Conservation (phyloP, 2,888 invertebrate genomes). For the Tenthredo notha region DNA sequence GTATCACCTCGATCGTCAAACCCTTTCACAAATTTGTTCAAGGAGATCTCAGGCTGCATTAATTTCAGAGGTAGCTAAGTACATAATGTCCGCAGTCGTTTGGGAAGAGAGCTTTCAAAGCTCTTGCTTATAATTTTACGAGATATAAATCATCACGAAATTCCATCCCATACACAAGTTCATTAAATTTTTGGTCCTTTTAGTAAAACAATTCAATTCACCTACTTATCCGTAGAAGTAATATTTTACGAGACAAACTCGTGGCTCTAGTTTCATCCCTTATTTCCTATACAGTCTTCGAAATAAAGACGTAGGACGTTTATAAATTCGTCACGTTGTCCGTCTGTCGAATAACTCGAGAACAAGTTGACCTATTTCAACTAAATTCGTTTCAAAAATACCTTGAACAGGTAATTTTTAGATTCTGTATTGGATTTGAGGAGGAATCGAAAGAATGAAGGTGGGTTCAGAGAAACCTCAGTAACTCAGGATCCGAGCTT, state of each 20-base stretch:
- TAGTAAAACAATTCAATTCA: background rate
- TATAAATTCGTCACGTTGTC: background rate
- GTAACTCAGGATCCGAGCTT: background rate
- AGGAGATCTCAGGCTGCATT: background rate
- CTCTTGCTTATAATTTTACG: background rate
- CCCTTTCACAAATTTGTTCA: conserved; percentile 39
- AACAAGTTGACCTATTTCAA: background rate
- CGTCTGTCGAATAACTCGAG: background rate
- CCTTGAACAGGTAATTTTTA: background rate
- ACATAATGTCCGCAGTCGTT: background rate
- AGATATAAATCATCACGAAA: background rate
- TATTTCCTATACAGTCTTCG: background rate
- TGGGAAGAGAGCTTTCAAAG: background rate
- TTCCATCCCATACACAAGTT: background rate
- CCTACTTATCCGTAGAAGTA: background rate
- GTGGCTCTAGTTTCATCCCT: background rate
- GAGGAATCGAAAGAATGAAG: background rate
- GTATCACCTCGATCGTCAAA: conserved; percentile 21
- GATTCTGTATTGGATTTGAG: background rate
- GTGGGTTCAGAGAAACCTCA: background rate
- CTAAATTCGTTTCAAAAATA: background rate
- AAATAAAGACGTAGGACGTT: background rate
- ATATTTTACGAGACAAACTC: background rate
- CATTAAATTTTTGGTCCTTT: background rate
- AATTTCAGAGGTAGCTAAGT: background rate